Evolutionary conservation across 2,888 invertebrate genomes (phyloP).

Genomic region (Syrphus vitripennis): DNA sequence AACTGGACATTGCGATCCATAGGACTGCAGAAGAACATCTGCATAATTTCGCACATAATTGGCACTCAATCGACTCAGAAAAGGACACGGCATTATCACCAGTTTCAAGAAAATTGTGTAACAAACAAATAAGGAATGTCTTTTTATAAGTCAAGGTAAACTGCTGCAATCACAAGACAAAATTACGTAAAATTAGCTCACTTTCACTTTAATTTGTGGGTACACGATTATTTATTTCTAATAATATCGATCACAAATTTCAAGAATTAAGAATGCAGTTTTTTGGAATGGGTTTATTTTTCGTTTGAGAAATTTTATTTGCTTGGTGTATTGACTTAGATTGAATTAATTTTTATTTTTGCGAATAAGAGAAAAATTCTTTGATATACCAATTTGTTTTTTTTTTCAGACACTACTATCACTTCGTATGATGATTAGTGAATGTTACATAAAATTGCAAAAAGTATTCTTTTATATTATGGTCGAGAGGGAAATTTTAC

Average conservation of each 20-base stretch:
- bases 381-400: background rate
- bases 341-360: background rate
- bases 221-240: background rate
- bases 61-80: constrained; percentile 89
- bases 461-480: constrained; percentile 42
- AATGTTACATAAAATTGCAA: constrained; percentile 63
- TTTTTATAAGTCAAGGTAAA: background rate
- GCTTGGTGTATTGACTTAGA: background rate
- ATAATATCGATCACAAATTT: background rate
- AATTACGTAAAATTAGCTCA: constrained; percentile 63
- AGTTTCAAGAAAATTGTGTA: background rate
- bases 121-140: constrained; percentile 13
- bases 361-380: background rate
- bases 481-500: constrained; percentile 15
- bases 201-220: constrained; percentile 55
- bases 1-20: constrained; percentile 92
- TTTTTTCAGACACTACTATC: constrained; percentile 53
- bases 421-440: constrained; percentile 70
- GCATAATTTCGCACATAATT: constrained; percentile 93
- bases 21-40: constrained; percentile 88
- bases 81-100: constrained; percentile 90
- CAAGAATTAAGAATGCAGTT: background rate
- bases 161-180: constrained; percentile 16
- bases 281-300: constrained; percentile 19
- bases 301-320: background rate